A percentile compares a stretch with the other conserved stretches of the same genome.
Conservation (phyloP, 2,888 invertebrate species). For the Lordiphosa andalusiaca region DNA sequence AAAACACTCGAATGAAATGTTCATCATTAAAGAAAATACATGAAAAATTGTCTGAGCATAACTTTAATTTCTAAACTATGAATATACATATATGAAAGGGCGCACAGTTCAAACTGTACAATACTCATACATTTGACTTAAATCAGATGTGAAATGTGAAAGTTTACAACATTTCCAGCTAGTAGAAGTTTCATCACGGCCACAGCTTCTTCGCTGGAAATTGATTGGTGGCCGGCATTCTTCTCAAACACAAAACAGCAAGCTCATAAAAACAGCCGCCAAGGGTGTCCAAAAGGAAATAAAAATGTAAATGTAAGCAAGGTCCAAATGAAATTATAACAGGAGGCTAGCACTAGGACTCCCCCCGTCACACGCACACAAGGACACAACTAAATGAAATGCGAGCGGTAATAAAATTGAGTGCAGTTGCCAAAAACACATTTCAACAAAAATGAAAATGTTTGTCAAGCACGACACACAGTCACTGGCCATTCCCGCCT, state of each 20-base stretch:
- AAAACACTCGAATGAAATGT: too few species aligned
- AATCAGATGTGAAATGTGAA: too few species aligned
- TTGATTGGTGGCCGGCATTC: too few species aligned
- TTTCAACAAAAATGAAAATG: conserved; percentile 14
- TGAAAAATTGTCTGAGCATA: too few species aligned
- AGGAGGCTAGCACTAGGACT: conserved; percentile 1
- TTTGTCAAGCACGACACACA: conserved; percentile 13
- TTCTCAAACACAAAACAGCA: conserved; percentile 1
- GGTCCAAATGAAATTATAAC: conserved; percentile 65
- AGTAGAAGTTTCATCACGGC: too few species aligned
- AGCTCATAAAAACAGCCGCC: conserved; percentile 9
- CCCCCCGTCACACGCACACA: background rate
- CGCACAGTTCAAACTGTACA: too few species aligned
- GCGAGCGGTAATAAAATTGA: conserved; percentile 63
- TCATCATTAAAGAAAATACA: too few species aligned
- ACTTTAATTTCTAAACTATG: too few species aligned
- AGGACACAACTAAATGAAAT: conserved; percentile 41
- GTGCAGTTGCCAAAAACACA: conserved; percentile 53
- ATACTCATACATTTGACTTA: too few species aligned
- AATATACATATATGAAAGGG: too few species aligned
- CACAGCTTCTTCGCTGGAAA: too few species aligned
- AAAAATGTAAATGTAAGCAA: conserved; percentile 67
- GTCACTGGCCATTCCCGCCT: background rate
- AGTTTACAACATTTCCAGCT: too few species aligned
- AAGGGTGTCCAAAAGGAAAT: conserved; percentile 59